These are phyloP conservation scores for Trypoxylus dichotomus DNA, from an alignment of 1,140 invertebrate genomes.

Conservation along the genomic window DNA sequence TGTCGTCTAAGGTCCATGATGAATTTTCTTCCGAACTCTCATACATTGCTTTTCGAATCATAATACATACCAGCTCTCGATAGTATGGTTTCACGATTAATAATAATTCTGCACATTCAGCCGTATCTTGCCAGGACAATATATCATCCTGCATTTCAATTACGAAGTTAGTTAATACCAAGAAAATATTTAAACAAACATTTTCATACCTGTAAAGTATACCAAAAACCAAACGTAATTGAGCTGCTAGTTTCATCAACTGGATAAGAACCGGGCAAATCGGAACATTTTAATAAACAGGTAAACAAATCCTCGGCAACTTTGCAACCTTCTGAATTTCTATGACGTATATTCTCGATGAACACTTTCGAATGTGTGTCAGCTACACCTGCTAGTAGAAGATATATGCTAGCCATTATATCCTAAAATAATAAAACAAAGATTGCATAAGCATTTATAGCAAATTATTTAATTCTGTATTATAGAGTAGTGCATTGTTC, in stretches of 20 bases:
- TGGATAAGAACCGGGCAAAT: conserved; percentile 79
- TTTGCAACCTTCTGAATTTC: conserved; percentile 51
- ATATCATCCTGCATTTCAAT: conserved; percentile 64
- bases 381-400: conserved; percentile 64
- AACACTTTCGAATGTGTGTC: conserved; percentile 68
- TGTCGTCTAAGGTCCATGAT: conserved; percentile 70
- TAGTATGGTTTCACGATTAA: conserved; percentile 67
- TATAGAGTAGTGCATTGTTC: too few species aligned
- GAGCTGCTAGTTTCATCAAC: conserved; percentile 82
- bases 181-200: background rate
- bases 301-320: conserved; percentile 56
- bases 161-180: background rate
- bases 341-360: conserved; percentile 57
- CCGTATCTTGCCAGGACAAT: conserved; percentile 54
- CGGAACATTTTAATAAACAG: conserved; percentile 70
- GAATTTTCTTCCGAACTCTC: conserved; percentile 55
- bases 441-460: too few species aligned
- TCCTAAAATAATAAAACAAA: conserved; percentile 50
- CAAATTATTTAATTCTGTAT: too few species aligned
- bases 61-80: conserved; percentile 62
- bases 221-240: conserved; percentile 89
- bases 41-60: conserved; percentile 68
- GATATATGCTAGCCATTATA: conserved; percentile 61
- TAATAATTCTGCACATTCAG: conserved; percentile 56
- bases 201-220: conserved; percentile 73